Percentiles rank a stretch among this genome's conserved stretches.
These are phyloP conservation scores for Puntigrus tetrazona DNA, from an alignment of 2,113 vertebrate genomes.

Conservation along the genomic window DNA sequence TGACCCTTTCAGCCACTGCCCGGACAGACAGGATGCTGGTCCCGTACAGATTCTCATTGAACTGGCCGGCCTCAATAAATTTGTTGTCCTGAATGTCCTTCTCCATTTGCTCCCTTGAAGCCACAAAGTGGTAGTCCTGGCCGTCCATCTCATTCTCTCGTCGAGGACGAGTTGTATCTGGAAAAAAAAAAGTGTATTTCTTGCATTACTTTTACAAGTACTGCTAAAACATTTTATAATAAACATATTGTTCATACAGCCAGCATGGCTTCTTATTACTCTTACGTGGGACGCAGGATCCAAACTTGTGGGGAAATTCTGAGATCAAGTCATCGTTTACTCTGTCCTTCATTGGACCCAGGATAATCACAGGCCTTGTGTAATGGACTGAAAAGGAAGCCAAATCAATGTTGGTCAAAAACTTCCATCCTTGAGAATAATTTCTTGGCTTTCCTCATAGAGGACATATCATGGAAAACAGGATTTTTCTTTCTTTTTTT, in stretches of 20 bases:
- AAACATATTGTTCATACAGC: background rate
- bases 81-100: constrained; percentile 99
- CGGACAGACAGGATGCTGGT: constrained; percentile 97
- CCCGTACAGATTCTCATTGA: constrained; percentile 97
- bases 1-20: constrained; percentile 94
- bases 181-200: constrained; percentile 17
- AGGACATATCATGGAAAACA: background rate
- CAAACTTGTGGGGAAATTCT: constrained; percentile 98
- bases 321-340: constrained; percentile 98
- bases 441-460: background rate
- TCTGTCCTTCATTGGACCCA: constrained; percentile 97
- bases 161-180: constrained; percentile 94
- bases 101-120: constrained; percentile 96
- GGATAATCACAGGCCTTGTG: constrained; percentile 93
- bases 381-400: constrained; percentile 85
- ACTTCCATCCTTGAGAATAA: background rate
- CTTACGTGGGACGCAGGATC: constrained; percentile 98
- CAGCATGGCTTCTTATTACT: constrained; percentile 42
- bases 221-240: background rate
- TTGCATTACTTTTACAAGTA: background rate
- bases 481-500: background rate
- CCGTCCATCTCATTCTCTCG: constrained; percentile 95
- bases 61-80: constrained; percentile 97
- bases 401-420: background rate
- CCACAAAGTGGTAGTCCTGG: constrained; percentile 97